phyloP scores from a whole-genome alignment of 1,140 invertebrate species.

The Patella vulgata region DNA sequence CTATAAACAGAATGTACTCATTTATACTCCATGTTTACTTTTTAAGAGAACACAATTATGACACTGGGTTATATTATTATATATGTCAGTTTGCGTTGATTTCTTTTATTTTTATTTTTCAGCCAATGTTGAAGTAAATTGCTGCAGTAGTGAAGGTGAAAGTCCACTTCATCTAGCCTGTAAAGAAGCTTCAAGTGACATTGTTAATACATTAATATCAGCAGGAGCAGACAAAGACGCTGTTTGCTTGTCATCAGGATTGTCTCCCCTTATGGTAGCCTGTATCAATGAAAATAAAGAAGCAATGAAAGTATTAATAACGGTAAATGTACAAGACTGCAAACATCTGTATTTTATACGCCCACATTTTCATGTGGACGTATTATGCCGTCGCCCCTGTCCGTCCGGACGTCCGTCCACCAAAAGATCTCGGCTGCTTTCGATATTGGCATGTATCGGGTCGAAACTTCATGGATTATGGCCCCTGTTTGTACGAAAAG shows the following conservation, averaged over 20 bases:
- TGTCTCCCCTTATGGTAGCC: slow-evolving; percentile 44
- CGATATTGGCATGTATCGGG: too few relatives aligned
- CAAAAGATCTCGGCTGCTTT: too few relatives aligned
- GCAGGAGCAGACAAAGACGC: slow-evolving; percentile 38
- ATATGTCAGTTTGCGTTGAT: too few relatives aligned
- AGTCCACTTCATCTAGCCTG: slow-evolving; percentile 29
- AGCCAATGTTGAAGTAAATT: slow-evolving; percentile 27
- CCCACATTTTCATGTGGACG: too few relatives aligned
- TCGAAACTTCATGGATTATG: too few relatives aligned
- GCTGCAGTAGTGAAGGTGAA: slow-evolving; percentile 17
- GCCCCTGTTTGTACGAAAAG: too few relatives aligned
- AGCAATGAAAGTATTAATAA: slow-evolving; percentile 40
- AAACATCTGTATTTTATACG: too few relatives aligned
- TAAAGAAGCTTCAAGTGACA: slow-evolving; percentile 19
- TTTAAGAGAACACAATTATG: not conserved
- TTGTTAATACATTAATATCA: slow-evolving; percentile 24
- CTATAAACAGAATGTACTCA: not conserved
- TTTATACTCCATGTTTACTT: not conserved
- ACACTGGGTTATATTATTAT: not conserved
- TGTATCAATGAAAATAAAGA: slow-evolving; percentile 40
- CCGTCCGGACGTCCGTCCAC: too few relatives aligned
- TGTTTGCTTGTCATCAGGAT: slow-evolving; percentile 30
- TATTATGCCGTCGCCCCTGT: too few relatives aligned
- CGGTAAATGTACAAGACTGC: slow-evolving; percentile 19
- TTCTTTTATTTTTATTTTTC: slow-evolving; percentile 4